These are phyloP conservation scores for Conchocele bisecta DNA, from an alignment of 2,888 invertebrate genomes.

Conservation along the genomic window DNA sequence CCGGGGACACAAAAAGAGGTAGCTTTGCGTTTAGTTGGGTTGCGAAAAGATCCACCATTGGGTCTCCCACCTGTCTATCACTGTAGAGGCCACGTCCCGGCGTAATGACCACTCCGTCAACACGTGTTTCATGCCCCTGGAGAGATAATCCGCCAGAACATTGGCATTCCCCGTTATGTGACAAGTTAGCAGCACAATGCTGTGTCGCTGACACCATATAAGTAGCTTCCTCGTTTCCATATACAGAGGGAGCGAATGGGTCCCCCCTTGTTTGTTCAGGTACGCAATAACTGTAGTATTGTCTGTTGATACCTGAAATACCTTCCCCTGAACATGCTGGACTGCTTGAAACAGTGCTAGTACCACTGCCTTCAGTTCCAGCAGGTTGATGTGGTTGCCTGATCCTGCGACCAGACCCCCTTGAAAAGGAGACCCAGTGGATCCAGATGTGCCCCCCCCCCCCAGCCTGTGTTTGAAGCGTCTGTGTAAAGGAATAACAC, in stretches of 20 bases:
- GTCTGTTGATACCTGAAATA: slow-evolving; percentile 9
- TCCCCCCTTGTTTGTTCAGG: slow-evolving; percentile 16
- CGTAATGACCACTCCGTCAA: background rate
- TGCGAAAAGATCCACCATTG: too few species aligned
- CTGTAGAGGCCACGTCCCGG: background rate
- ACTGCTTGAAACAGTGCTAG: slow-evolving; percentile 4
- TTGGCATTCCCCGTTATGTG: slow-evolving; percentile 16
- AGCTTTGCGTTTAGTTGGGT: too few species aligned
- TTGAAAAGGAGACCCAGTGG: background rate
- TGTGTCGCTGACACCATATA: background rate
- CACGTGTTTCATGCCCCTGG: background rate
- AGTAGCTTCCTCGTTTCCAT: background rate
- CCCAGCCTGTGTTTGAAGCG: slow-evolving; percentile 15
- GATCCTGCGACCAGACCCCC: background rate
- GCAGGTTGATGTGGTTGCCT: slow-evolving; percentile 19
- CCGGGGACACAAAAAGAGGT: too few species aligned
- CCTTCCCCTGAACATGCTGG: background rate
- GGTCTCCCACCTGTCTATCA: background rate
- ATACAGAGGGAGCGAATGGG: slow-evolving; percentile 16
- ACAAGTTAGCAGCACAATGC: background rate
- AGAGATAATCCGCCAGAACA: background rate
- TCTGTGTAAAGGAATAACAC: background rate
- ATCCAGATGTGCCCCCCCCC: slow-evolving; percentile 8
- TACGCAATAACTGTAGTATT: slow-evolving; percentile 21
- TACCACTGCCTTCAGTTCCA: slow-evolving; percentile 14